Evolutionary conservation across 2,797 vertebrate species (phyloP).

Genomic region (Helostoma temminkii): DNA sequence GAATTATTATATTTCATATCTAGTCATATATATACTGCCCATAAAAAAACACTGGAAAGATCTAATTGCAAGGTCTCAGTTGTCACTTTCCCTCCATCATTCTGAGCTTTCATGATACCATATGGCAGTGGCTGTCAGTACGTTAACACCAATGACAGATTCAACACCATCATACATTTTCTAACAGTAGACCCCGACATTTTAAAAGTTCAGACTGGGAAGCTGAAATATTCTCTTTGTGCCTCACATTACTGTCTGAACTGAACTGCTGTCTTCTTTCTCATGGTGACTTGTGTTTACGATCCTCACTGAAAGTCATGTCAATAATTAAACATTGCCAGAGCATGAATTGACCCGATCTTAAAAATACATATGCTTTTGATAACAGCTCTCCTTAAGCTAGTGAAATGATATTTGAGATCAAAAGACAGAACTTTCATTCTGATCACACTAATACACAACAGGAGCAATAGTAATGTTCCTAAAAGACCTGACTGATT

Average conservation of each 20-base stretch:
- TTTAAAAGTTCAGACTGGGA: conserved; percentile 50
- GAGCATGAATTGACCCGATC: conserved; percentile 66
- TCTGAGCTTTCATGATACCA: neutral
- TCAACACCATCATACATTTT: conserved; percentile 56
- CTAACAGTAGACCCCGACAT: conserved; percentile 27
- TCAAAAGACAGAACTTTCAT: conserved; percentile 27
- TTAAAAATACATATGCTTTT: conserved; percentile 70
- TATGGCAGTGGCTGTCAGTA: conserved; percentile 23
- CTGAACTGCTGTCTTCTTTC: conserved; percentile 42
- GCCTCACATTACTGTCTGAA: conserved; percentile 52
- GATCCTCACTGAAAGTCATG: conserved; percentile 41
- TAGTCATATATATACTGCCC: neutral
- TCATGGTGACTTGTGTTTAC: conserved; percentile 49
- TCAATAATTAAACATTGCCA: conserved; percentile 72
- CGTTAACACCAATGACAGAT: conserved; percentile 43
- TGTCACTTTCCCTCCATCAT: conserved; percentile 16
- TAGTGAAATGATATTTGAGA: conserved; percentile 14
- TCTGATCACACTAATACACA: conserved; percentile 49
- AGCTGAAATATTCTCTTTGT: conserved; percentile 71
- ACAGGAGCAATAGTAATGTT: conserved; percentile 43
- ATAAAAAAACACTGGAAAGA: conserved; percentile 3
- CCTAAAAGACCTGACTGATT: conserved; percentile 49
- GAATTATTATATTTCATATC: neutral
- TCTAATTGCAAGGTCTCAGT: neutral
- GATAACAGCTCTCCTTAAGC: conserved; percentile 31